Evolutionary conservation across 2,113 vertebrate species (phyloP).

Genomic region (Crotalus viridis): DNA sequence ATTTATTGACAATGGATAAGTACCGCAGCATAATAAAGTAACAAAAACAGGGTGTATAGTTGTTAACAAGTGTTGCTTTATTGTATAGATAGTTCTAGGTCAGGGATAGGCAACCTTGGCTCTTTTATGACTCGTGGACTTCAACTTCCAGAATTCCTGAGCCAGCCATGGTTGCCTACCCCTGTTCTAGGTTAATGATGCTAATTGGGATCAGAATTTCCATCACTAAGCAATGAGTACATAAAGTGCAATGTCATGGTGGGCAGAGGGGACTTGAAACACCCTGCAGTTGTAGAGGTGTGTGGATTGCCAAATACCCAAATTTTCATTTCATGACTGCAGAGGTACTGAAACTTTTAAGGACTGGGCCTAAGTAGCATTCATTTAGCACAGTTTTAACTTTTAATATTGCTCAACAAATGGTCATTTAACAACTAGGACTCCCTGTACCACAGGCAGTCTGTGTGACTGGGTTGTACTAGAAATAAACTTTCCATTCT

Average conservation of each 20-base stretch:
- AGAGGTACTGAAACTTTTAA: background rate
- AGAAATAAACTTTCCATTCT: background rate
- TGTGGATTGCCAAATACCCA: background rate
- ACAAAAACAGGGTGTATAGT: background rate
- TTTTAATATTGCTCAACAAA: background rate
- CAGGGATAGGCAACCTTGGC: no score
- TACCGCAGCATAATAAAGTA: background rate
- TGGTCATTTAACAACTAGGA: background rate
- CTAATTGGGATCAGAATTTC: background rate
- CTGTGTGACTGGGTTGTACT: background rate
- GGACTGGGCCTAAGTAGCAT: background rate
- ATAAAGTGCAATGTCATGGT: background rate
- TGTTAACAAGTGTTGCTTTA: background rate
- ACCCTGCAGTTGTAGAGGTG: background rate
- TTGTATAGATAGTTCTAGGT: background rate
- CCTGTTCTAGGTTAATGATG: background rate
- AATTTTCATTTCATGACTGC: background rate
- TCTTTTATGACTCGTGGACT: no score
- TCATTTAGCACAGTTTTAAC: background rate
- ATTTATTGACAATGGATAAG: background rate
- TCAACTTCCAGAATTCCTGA: no score
- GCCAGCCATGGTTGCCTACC: no score
- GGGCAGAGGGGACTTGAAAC: background rate
- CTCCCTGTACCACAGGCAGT: background rate
- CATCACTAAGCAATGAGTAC: background rate